phyloP scores from a whole-genome alignment of 2,888 invertebrate species.

The Belgica antarctica region DNA sequence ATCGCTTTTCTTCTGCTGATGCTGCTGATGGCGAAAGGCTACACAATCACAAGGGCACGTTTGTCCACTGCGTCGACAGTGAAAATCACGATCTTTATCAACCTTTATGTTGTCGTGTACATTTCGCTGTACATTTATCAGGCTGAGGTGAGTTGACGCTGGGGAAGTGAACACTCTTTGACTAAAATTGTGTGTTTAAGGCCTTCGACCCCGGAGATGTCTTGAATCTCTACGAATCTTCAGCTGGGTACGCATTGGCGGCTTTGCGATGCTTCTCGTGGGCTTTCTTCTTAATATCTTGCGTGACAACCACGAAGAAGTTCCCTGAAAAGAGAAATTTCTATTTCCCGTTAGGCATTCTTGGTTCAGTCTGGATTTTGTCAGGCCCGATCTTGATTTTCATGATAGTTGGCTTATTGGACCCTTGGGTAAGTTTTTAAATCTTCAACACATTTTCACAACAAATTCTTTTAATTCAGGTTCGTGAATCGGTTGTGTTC shows the following conservation, averaged over 20 bases:
- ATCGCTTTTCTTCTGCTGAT: slow-evolving; percentile 74
- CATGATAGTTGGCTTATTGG: slow-evolving; percentile 74
- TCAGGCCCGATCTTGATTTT: slow-evolving; percentile 77
- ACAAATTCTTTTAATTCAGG: slow-evolving; percentile 5
- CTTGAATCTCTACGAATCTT: slow-evolving; percentile 84
- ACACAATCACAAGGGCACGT: slow-evolving; percentile 82
- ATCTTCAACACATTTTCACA: too few species aligned
- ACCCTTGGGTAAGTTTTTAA: slow-evolving; percentile 63
- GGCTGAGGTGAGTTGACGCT: slow-evolving; percentile 60
- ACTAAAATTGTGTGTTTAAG: slow-evolving; percentile 55
- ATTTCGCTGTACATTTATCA: slow-evolving; percentile 76
- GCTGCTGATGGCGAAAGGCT: slow-evolving; percentile 83
- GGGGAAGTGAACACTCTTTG: neutral
- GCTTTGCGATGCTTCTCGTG: slow-evolving; percentile 74
- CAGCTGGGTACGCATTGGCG: slow-evolving; percentile 81
- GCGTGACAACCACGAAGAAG: slow-evolving; percentile 66
- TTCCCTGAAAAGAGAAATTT: slow-evolving; percentile 80
- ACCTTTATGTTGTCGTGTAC: slow-evolving; percentile 70
- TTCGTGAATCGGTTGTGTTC: slow-evolving; percentile 69
- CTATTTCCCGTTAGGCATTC: slow-evolving; percentile 77
- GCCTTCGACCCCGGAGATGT: slow-evolving; percentile 90
- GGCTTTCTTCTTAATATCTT: slow-evolving; percentile 70
- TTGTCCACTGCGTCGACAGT: slow-evolving; percentile 70
- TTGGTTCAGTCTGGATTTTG: slow-evolving; percentile 84
- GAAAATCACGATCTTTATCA: slow-evolving; percentile 77